Evolutionary conservation across 2,113 vertebrate species (phyloP).

Genomic region (Paralichthys olivaceus): DNA sequence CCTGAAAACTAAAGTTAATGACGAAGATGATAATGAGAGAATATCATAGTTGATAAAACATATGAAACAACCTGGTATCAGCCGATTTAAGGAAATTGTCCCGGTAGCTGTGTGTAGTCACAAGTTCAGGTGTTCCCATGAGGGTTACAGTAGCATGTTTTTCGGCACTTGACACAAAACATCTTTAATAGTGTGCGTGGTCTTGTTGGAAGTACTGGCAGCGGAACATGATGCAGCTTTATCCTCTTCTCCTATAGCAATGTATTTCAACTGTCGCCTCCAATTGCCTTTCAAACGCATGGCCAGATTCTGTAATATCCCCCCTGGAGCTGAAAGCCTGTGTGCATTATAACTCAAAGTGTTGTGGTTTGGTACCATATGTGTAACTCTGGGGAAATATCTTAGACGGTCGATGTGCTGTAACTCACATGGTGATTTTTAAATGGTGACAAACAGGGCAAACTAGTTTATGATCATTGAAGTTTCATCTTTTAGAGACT

Average conservation of each 20-base stretch:
- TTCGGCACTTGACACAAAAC: conserved; percentile 22
- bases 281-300: conserved; percentile 67
- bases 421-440: not conserved
- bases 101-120: conserved; percentile 21
- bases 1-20: conserved; percentile 20
- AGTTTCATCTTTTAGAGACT: not conserved
- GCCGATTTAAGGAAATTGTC: conserved; percentile 27
- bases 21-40: not conserved
- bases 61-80: conserved; percentile 2
- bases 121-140: conserved; percentile 40
- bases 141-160: conserved; percentile 27
- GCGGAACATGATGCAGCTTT: conserved; percentile 49
- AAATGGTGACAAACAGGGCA: not conserved
- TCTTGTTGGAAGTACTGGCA: conserved; percentile 18
- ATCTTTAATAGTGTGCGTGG: not conserved
- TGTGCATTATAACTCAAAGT: conserved; percentile 38
- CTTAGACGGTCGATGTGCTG: conserved; percentile 8
- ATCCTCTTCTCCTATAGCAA: conserved; percentile 64
- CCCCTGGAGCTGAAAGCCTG: conserved; percentile 22
- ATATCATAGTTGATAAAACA: conserved; percentile 19
- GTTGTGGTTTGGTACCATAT: conserved; percentile 39
- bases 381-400: conserved; percentile 21
- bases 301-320: conserved; percentile 27
- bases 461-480: not conserved
- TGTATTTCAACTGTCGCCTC: conserved; percentile 58